These are phyloP conservation scores for Pachycephus smyrnensis DNA, from an alignment of 2,888 invertebrate species.

Conservation along the genomic window DNA sequence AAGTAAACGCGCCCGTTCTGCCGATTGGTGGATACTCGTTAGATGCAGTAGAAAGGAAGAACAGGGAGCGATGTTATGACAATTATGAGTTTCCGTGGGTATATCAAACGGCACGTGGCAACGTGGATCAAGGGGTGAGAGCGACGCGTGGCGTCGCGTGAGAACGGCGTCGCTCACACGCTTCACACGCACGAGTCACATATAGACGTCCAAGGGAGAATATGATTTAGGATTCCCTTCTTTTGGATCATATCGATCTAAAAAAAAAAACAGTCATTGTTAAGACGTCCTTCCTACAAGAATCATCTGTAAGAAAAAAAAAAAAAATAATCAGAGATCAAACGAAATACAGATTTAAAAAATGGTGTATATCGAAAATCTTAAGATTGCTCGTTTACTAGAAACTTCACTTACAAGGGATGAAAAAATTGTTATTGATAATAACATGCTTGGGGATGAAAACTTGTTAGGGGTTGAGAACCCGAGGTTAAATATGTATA, in stretches of 20 bases:
- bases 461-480: background rate
- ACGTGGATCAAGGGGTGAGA: conserved; percentile 31
- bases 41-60: background rate
- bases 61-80: conserved; percentile 55
- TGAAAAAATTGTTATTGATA: background rate
- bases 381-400: too few species aligned
- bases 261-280: background rate
- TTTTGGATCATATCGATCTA: background rate
- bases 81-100: conserved; percentile 61
- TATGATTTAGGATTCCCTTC: background rate
- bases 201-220: background rate
- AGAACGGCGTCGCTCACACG: conserved; percentile 64
- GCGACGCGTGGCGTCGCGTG: conserved; percentile 60
- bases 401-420: background rate
- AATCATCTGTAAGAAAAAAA: too few species aligned
- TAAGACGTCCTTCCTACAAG: too few species aligned
- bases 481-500: background rate
- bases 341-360: background rate
- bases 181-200: conserved; percentile 41
- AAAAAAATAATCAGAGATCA: background rate
- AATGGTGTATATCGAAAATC: background rate
- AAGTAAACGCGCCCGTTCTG: background rate
- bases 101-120: conserved; percentile 54
- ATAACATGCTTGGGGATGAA: background rate
- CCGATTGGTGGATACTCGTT: background rate